Evolutionary conservation across 2,888 invertebrate genomes (phyloP).

Genomic region (Lasioglossum marginatum): DNA sequence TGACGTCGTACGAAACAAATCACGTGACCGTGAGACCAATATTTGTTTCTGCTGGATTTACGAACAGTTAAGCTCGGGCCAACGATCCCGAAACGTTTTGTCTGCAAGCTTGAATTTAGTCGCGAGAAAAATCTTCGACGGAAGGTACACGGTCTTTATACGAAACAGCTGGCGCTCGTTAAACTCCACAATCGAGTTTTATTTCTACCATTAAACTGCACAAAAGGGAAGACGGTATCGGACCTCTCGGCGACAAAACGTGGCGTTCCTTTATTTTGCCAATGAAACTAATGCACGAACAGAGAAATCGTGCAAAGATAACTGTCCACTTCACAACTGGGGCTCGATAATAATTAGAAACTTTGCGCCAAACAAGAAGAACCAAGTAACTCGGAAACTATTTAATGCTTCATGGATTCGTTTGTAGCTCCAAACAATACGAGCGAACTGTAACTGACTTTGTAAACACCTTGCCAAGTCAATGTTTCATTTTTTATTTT

Average conservation of each 20-base stretch:
- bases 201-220: constrained; percentile 20
- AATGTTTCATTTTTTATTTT: not conserved
- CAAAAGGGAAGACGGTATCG: constrained; percentile 26
- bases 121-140: constrained; percentile 6
- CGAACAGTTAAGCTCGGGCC: not conserved
- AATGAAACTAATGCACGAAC: constrained; percentile 27
- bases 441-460: not conserved
- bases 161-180: constrained; percentile 35
- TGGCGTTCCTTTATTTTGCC: constrained; percentile 29
- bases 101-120: constrained; percentile 2
- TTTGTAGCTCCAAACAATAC: not conserved
- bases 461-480: not conserved
- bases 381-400: not conserved
- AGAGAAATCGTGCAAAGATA: not conserved
- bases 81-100: not conserved
- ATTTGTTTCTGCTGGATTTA: not conserved
- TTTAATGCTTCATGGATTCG: not conserved
- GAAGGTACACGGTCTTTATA: constrained; percentile 1
- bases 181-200: constrained; percentile 33
- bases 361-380: not conserved
- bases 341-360: constrained; percentile 10
- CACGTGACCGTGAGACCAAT: not conserved
- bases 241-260: constrained; percentile 13
- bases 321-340: not conserved
- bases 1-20: not conserved